Conservation (phyloP, 2,113 vertebrate species). For the Sinocyclocheilus rhinocerous region DNA sequence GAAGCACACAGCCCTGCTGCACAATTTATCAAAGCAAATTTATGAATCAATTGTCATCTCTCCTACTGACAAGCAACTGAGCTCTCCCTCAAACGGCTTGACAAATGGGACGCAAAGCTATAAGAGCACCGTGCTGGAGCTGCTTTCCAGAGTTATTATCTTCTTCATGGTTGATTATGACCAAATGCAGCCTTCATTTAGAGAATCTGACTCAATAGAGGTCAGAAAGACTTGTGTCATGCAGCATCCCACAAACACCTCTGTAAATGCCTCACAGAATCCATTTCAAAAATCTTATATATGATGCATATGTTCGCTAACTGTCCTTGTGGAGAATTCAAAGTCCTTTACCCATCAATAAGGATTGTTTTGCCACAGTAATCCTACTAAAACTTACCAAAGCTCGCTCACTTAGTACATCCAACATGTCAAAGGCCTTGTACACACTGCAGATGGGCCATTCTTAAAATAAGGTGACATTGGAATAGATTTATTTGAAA, state of each 20-base stretch:
- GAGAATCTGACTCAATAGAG: slow-evolving; percentile 19
- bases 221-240: slow-evolving; percentile 24
- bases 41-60: slow-evolving; percentile 57
- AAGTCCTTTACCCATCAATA: background rate
- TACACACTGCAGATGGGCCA: background rate
- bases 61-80: slow-evolving; percentile 34
- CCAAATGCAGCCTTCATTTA: slow-evolving; percentile 32
- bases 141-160: slow-evolving; percentile 42
- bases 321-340: slow-evolving; percentile 9
- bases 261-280: background rate
- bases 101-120: slow-evolving; percentile 36
- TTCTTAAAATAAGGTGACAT: background rate
- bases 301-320: background rate
- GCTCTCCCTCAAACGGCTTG: slow-evolving; percentile 40
- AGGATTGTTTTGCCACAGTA: background rate
- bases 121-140: background rate
- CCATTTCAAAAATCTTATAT: background rate
- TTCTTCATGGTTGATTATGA: slow-evolving; percentile 40
- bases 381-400: background rate
- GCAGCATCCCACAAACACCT: background rate
- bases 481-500: background rate
- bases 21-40: slow-evolving; percentile 57
- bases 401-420: background rate
- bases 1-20: slow-evolving; percentile 44
- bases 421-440: background rate